These are phyloP conservation scores for Spialia ferax DNA, from an alignment of 2,888 invertebrate species.

Conservation along the genomic window DNA sequence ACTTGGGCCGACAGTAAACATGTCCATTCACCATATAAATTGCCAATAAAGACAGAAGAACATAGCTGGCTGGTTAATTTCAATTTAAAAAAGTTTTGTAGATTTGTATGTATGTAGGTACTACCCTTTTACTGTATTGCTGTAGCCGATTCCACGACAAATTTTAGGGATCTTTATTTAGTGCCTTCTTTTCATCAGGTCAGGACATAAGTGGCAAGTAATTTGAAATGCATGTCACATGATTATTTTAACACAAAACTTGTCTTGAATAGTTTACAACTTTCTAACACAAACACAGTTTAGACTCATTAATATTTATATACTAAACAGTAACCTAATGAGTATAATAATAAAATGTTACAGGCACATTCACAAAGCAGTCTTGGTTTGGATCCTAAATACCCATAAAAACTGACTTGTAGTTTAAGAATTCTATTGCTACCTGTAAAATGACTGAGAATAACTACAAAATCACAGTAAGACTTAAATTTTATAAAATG, in stretches of 20 bases:
- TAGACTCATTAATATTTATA: neutral
- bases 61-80: no score
- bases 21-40: no score
- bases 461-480: conserved; percentile 1
- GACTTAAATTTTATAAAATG: conserved; percentile 4
- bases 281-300: neutral
- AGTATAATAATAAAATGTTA: neutral
- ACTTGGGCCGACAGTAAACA: no score
- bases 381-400: neutral
- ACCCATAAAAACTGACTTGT: no score
- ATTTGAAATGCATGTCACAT: neutral
- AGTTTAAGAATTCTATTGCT: neutral
- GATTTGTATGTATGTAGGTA: no score
- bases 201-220: neutral
- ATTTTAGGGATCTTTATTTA: no score
- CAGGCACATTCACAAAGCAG: neutral
- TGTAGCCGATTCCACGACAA: no score
- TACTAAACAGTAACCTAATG: neutral
- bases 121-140: no score
- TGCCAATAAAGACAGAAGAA: no score
- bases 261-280: neutral
- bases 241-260: neutral
- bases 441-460: conserved; percentile 4
- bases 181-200: no score
- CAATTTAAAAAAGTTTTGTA: no score